phyloP scores from a whole-genome alignment of 2,113 vertebrate species.

The Sitta europaea region DNA sequence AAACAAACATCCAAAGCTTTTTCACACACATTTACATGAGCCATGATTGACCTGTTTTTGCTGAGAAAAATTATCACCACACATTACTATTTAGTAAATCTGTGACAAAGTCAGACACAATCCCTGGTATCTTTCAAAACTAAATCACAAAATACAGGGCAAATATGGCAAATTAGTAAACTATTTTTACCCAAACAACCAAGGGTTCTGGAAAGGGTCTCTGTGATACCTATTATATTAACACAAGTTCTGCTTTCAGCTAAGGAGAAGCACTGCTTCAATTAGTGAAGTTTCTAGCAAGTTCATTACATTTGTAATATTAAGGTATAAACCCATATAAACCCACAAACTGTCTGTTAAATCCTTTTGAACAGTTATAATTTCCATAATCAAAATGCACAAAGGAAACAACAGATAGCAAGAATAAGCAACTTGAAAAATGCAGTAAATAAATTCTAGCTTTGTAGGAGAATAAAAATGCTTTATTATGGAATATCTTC shows the following conservation, averaged over 20 bases:
- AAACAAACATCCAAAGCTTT: not conserved
- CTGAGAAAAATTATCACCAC: not conserved
- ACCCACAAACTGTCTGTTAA: not conserved
- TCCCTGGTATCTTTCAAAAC: not conserved
- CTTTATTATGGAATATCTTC: not conserved
- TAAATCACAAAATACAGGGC: not conserved
- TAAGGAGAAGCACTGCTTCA: not conserved
- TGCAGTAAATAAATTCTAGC: not conserved
- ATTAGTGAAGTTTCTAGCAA: not conserved
- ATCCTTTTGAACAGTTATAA: not conserved
- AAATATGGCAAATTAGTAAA: not conserved
- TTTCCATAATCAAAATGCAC: not conserved
- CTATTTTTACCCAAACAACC: not conserved
- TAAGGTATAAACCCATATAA: not conserved
- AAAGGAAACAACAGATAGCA: not conserved
- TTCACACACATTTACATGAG: not conserved
- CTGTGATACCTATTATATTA: not conserved
- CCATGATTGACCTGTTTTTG: not conserved
- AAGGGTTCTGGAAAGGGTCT: not conserved
- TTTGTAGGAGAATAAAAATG: not conserved
- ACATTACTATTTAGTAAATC: not conserved
- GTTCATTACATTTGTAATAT: not conserved
- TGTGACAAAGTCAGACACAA: not conserved
- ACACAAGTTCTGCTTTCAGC: not conserved
- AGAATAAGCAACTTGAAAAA: not conserved